These are phyloP conservation scores for Heptranchias perlo DNA, from an alignment of 2,113 vertebrate species.

Conservation along the genomic window DNA sequence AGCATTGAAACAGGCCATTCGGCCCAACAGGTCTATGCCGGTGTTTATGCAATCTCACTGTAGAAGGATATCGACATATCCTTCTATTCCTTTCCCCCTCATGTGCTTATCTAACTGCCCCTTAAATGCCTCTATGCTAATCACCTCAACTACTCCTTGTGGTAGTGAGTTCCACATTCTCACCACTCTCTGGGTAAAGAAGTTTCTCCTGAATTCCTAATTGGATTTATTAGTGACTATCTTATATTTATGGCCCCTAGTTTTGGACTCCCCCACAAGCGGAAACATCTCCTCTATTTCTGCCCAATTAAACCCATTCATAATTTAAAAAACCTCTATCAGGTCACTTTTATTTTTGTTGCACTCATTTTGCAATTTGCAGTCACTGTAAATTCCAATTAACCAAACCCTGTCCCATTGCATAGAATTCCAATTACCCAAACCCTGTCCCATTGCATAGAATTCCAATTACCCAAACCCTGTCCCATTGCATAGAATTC, in stretches of 20 bases:
- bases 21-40: too few relatives aligned
- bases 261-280: neutral
- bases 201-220: neutral
- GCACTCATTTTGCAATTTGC: neutral
- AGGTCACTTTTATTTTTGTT: neutral
- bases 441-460: too few relatives aligned
- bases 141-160: neutral
- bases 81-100: neutral
- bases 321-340: neutral
- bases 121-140: neutral
- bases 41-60: neutral
- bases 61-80: neutral
- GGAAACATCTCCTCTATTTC: neutral
- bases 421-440: too few relatives aligned
- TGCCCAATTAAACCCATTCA: neutral
- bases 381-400: too few relatives aligned
- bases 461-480: too few relatives aligned
- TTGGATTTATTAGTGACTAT: neutral
- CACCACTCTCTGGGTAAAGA: neutral
- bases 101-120: neutral
- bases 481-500: too few relatives aligned
- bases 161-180: neutral
- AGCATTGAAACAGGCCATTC: too few relatives aligned
- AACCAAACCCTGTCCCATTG: too few relatives aligned
- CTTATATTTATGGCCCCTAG: too few relatives aligned